Conservation (phyloP, 2,113 vertebrate genomes). For the Thinocorus orbignyianus region DNA sequence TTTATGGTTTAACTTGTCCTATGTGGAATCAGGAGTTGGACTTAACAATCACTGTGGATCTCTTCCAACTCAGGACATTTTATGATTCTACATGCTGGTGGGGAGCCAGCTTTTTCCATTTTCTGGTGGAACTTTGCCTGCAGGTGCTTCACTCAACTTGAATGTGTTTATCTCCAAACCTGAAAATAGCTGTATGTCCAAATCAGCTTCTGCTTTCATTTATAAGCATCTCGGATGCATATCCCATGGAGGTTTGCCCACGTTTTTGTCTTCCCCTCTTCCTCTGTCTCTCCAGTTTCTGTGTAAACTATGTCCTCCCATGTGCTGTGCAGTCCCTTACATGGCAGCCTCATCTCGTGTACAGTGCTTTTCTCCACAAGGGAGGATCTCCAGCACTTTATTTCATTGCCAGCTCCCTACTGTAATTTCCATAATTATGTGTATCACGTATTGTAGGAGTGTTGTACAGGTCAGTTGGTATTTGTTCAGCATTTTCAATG, state of each 20-base stretch:
- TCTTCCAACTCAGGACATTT: neutral
- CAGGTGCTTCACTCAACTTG: neutral
- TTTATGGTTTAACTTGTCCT: neutral
- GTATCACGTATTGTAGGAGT: neutral
- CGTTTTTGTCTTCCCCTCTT: neutral
- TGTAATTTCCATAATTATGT: conserved; percentile 25
- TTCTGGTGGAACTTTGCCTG: neutral
- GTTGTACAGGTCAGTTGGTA: conserved; percentile 28
- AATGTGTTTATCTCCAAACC: neutral
- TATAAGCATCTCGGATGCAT: neutral
- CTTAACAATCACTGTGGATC: fast-evolving
- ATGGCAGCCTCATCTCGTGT: neutral
- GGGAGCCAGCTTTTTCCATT: neutral
- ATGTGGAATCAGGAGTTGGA: neutral
- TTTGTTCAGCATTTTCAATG: conserved; percentile 47
- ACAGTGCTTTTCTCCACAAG: neutral
- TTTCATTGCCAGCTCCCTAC: neutral
- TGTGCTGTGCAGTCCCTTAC: neutral
- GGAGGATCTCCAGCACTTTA: neutral
- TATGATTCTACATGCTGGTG: neutral
- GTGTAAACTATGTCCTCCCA: neutral
- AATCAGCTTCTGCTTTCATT: neutral
- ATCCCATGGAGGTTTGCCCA: neutral
- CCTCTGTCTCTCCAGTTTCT: neutral
- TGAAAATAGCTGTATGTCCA: neutral